Percentiles rank a stretch among this genome's conserved stretches.
phyloP scores from a whole-genome alignment of 2,113 vertebrate genomes.

The Spea multiplicata region DNA sequence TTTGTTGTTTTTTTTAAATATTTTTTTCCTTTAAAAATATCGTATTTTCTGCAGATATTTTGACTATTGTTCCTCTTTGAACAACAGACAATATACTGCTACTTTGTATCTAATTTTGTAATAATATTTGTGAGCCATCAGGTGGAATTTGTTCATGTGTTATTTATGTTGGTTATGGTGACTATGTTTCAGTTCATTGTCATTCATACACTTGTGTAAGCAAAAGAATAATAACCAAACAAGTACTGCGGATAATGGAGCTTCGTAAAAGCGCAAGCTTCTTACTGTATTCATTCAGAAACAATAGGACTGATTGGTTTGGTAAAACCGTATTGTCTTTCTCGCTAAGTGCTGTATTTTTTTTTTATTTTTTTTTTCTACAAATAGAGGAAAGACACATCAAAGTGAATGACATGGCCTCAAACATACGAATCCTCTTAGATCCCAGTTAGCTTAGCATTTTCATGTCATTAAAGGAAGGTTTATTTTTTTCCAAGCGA shows the following conservation, averaged over 20 bases:
- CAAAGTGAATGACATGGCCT: neutral
- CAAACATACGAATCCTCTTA: neutral
- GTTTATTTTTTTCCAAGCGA: conserved; percentile 14
- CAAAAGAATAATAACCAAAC: neutral
- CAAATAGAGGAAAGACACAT: conserved; percentile 16
- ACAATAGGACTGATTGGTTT: conserved; percentile 42
- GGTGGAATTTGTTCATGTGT: neutral
- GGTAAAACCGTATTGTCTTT: conserved; percentile 13
- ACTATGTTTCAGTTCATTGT: conserved; percentile 15
- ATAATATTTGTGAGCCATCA: too few relatives aligned
- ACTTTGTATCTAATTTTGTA: too few relatives aligned
- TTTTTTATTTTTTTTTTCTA: conserved; percentile 32
- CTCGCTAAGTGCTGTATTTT: conserved; percentile 16
- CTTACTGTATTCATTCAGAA: neutral
- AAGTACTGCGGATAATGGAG: neutral
- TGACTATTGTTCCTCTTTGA: neutral
- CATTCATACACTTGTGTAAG: neutral
- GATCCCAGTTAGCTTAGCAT: conserved; percentile 4
- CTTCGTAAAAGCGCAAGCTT: neutral
- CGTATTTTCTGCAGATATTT: too few relatives aligned
- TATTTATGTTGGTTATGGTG: neutral
- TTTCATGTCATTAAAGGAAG: neutral
- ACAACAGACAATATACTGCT: too few relatives aligned
- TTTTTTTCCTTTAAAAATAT: too few relatives aligned
- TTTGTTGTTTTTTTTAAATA: too few relatives aligned